Conservation (phyloP, 1,140 invertebrate species). For the Geopemphigus sp. region DNA sequence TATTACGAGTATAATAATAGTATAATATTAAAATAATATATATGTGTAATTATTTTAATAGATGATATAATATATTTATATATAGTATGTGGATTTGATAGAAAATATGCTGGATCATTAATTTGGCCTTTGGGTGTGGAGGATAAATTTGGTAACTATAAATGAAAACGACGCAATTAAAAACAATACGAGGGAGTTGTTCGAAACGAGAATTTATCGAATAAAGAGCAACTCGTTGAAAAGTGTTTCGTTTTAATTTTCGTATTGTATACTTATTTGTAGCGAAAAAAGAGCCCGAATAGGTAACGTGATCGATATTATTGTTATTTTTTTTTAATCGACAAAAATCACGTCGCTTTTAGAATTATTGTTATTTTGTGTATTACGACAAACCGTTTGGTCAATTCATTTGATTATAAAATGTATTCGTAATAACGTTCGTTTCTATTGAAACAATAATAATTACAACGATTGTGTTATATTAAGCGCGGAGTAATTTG, state of each 20-base stretch:
- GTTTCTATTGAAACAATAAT: no score
- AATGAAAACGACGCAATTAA: neutral
- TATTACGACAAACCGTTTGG: neutral
- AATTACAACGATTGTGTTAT: no score
- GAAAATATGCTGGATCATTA: neutral
- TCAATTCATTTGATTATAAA: slow-evolving; percentile 1
- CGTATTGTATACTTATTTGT: neutral
- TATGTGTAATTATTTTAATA: no score
- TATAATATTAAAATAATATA: no score
- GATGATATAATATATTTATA: neutral
- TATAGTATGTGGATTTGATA: neutral
- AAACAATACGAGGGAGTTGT: no score
- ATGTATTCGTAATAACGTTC: neutral
- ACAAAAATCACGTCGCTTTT: neutral
- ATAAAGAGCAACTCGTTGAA: neutral
- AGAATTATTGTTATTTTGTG: neutral
- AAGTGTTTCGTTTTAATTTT: neutral
- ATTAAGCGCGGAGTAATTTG: no score
- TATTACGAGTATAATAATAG: no score
- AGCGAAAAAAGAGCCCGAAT: neutral
- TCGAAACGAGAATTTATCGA: neutral
- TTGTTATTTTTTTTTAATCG: neutral
- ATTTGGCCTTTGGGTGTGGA: no score
- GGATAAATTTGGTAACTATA: neutral
- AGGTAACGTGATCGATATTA: no score